Evolutionary conservation across 2,888 invertebrate genomes (phyloP).

Genomic region (Metallyticus violacea): DNA sequence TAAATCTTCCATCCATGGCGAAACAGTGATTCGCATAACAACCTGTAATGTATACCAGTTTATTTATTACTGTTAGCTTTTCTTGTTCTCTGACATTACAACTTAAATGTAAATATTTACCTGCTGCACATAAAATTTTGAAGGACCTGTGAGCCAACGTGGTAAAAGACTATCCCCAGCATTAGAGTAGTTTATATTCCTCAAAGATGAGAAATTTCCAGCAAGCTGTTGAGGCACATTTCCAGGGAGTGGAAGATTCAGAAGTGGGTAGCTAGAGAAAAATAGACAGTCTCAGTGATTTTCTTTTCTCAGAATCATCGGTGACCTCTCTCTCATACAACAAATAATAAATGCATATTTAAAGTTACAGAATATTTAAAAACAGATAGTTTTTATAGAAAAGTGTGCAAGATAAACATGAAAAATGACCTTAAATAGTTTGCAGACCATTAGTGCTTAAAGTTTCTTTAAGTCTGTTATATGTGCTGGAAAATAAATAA

Average conservation of each 20-base stretch:
- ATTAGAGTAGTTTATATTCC: background rate
- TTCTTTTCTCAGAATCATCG: no score
- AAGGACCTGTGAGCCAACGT: constrained; percentile 48
- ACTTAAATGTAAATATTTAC: constrained; percentile 30
- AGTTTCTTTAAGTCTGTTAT: no score
- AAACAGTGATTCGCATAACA: constrained; percentile 62
- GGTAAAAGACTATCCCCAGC: constrained; percentile 35
- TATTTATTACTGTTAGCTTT: background rate
- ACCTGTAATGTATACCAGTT: constrained; percentile 39
- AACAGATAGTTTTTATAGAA: no score
- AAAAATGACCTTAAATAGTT: no score
- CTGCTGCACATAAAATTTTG: constrained; percentile 52
- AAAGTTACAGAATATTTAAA: no score
- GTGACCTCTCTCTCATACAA: no score
- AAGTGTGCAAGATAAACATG: no score
- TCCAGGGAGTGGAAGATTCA: constrained; percentile 86
- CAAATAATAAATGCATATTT: no score
- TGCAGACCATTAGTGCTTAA: no score
- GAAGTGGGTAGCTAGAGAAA: constrained; percentile 70
- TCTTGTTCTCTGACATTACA: background rate
- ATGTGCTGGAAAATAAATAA: no score
- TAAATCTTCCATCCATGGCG: constrained; percentile 82
- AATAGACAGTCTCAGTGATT: background rate
- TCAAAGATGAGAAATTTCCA: constrained; percentile 20
- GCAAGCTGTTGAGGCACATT: constrained; percentile 68